Percentiles rank a stretch among this genome's conserved stretches.
These are phyloP conservation scores for Etheostoma nigrum DNA, from an alignment of 2,797 vertebrate genomes.

Conservation along the genomic window DNA sequence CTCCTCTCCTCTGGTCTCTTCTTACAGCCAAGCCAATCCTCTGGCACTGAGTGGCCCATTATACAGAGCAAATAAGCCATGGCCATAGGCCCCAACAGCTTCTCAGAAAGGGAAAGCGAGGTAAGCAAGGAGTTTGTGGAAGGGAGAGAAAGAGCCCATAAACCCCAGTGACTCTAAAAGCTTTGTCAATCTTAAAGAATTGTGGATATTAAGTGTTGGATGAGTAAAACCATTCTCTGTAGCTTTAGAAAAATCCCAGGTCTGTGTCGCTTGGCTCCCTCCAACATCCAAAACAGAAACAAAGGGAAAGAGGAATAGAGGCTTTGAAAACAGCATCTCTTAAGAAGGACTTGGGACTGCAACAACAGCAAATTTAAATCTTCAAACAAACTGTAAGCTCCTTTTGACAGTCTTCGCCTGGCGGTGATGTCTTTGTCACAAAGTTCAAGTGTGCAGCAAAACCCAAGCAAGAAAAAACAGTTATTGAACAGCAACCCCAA, in stretches of 20 bases:
- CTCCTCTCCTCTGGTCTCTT: conserved; percentile 55
- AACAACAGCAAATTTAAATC: conserved; percentile 48
- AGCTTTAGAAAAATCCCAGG: conserved; percentile 58
- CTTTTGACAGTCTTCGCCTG: conserved; percentile 27
- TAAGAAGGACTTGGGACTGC: conserved; percentile 25
- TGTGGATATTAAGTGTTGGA: conserved; percentile 70
- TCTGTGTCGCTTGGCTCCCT: conserved; percentile 60
- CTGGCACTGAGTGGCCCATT: conserved; percentile 76
- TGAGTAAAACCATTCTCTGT: conserved; percentile 69
- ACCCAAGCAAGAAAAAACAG: conserved; percentile 49
- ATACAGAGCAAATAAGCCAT: conserved; percentile 80
- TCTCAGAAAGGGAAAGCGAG: conserved; percentile 65
- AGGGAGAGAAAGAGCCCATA: conserved; percentile 49
- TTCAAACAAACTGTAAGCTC: conserved; percentile 48
- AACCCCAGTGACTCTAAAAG: conserved; percentile 64
- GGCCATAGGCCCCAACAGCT: conserved; percentile 70
- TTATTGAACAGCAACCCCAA: conserved; percentile 39
- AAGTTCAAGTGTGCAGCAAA: conserved; percentile 47
- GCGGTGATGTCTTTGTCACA: conserved; percentile 49
- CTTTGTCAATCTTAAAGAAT: conserved; percentile 72
- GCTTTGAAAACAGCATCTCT: not conserved
- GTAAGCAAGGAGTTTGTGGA: conserved; percentile 29
- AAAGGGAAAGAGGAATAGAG: conserved; percentile 14
- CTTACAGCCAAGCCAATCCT: conserved; percentile 74
- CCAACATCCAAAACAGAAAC: conserved; percentile 31